phyloP scores from a whole-genome alignment of 2,888 invertebrate species.

The Venusia cambrica region DNA sequence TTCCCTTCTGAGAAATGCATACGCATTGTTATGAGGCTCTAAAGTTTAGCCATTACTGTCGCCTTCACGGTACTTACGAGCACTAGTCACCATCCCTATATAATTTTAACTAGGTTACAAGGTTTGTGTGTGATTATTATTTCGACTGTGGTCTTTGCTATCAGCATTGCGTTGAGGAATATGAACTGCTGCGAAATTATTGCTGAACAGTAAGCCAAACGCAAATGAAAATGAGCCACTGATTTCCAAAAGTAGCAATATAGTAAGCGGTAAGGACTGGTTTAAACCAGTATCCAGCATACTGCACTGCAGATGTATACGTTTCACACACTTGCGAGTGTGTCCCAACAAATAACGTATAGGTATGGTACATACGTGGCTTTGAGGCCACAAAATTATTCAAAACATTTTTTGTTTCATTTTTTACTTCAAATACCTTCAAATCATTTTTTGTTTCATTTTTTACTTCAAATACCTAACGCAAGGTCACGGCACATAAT shows the following conservation, averaged over 20 bases:
- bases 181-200: too few relatives aligned
- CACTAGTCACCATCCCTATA: too few relatives aligned
- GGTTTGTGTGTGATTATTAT: too few relatives aligned
- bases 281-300: constrained; percentile 1
- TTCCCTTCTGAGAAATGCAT: constrained; percentile 15
- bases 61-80: too few relatives aligned
- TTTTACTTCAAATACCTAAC: constrained; percentile 7
- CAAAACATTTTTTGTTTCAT: constrained; percentile 1
- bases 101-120: too few relatives aligned
- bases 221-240: too few relatives aligned
- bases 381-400: constrained; percentile 3
- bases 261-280: too few relatives aligned
- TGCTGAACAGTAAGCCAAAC: too few relatives aligned
- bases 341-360: constrained; percentile 2
- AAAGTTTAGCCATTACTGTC: constrained; percentile 1
- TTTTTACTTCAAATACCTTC: constrained; percentile 9
- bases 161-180: too few relatives aligned
- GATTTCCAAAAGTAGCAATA: too few relatives aligned
- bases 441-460: constrained; percentile 3
- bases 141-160: too few relatives aligned
- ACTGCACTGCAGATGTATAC: not conserved
- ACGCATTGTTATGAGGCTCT: not conserved
- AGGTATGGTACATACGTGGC: constrained; percentile 5
- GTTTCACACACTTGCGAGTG: constrained; percentile 2
- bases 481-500: constrained; percentile 8